Evolutionary conservation across 92 coral and sea anemone species (phyloP).

Genomic region (Virgularia gustaviana): DNA sequence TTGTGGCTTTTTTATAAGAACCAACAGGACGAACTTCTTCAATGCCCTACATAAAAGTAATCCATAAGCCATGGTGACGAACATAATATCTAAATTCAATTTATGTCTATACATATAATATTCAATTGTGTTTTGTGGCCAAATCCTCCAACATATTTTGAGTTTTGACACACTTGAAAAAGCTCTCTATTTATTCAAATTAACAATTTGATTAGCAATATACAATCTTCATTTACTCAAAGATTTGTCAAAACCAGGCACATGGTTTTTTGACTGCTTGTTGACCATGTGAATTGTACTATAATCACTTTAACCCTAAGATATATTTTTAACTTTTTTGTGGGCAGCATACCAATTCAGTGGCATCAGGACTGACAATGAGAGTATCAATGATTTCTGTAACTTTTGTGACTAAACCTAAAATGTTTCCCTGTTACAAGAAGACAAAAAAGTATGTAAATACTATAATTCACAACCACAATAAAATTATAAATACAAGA

Average conservation of each 20-base stretch:
- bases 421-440: constrained; percentile 62
- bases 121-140: too few relatives aligned
- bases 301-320: not conserved
- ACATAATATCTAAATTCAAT: too few relatives aligned
- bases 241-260: too few relatives aligned
- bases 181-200: too few relatives aligned
- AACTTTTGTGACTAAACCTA: constrained; percentile 83
- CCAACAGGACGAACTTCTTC: constrained; percentile 98
- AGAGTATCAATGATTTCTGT: constrained; percentile 78
- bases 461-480: not conserved
- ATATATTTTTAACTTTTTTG: not conserved
- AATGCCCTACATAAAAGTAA: constrained; percentile 64
- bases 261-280: too few relatives aligned
- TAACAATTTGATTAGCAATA: too few relatives aligned
- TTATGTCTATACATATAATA: too few relatives aligned
- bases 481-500: not conserved
- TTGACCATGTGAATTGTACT: not conserved
- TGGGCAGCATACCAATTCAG: constrained; percentile 70
- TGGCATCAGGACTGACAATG: constrained; percentile 92
- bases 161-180: too few relatives aligned
- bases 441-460: not conserved
- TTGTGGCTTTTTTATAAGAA: constrained; percentile 92
- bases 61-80: not conserved
- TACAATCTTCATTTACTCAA: too few relatives aligned
- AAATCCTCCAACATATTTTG: too few relatives aligned